phyloP scores from a whole-genome alignment of 2,888 invertebrate species.

The Dastarcus helophoroides region DNA sequence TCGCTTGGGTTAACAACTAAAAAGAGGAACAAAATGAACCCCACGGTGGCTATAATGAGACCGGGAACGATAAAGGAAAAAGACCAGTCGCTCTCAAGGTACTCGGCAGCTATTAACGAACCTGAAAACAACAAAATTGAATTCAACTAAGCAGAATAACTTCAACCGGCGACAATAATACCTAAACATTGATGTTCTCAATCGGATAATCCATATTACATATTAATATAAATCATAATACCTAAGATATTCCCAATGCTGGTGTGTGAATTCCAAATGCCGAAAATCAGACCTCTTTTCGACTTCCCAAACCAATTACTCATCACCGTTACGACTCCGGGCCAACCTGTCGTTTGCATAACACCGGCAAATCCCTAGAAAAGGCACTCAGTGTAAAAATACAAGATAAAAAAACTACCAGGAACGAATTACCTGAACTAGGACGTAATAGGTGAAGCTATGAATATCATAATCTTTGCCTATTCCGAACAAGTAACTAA shows the following conservation, averaged over 20 bases:
- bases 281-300: conserved; percentile 85
- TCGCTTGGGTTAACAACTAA: conserved; percentile 71
- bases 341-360: conserved; percentile 92
- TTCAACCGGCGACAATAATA: not conserved
- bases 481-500: conserved; percentile 81
- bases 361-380: conserved; percentile 67
- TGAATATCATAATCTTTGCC: conserved; percentile 75
- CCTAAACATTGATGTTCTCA: too few species aligned
- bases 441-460: conserved; percentile 65
- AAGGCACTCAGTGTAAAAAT: conserved; percentile 2
- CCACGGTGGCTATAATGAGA: conserved; percentile 60
- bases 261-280: conserved; percentile 95
- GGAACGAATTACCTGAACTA: conserved; percentile 59
- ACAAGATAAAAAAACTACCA: conserved; percentile 1
- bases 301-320: conserved; percentile 96
- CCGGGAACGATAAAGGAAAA: conserved; percentile 88
- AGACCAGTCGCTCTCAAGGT: conserved; percentile 81
- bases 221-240: too few species aligned
- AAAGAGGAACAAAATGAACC: conserved; percentile 69
- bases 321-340: conserved; percentile 83
- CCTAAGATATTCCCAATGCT: conserved; percentile 92
- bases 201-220: too few species aligned
- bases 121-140: conserved; percentile 40
- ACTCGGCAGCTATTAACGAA: conserved; percentile 75
- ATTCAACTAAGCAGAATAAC: not conserved